Evolutionary conservation across 2,113 vertebrate genomes (phyloP).

Genomic region (Anhinga anhinga): DNA sequence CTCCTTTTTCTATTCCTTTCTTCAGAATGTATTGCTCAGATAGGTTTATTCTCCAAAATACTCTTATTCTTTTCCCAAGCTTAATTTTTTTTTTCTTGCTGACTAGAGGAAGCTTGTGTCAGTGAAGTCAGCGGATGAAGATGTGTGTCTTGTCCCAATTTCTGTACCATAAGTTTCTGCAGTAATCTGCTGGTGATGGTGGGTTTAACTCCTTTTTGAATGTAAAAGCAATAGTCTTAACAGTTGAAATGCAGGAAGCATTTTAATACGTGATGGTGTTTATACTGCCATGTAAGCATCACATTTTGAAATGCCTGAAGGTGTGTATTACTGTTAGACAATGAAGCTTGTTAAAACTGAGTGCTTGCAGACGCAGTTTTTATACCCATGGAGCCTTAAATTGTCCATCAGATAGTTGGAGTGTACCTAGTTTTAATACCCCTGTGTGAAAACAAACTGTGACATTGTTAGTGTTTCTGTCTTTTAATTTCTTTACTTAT

Average conservation of each 20-base stretch:
- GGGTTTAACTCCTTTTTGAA: background rate
- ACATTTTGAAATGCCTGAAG: background rate
- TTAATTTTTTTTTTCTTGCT: background rate
- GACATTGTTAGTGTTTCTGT: background rate
- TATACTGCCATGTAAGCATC: background rate
- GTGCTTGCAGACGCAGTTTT: background rate
- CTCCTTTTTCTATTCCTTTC: background rate
- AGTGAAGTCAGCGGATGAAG: background rate
- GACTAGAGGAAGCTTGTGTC: background rate
- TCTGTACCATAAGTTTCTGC: background rate
- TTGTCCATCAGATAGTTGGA: background rate
- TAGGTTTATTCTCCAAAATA: background rate
- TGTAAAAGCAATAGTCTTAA: background rate
- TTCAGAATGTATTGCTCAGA: background rate
- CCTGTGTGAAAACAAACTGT: background rate
- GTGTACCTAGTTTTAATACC: background rate
- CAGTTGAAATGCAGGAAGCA: background rate
- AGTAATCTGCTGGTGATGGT: background rate
- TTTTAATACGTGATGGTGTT: background rate
- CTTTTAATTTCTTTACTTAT: background rate
- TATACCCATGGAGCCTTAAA: background rate
- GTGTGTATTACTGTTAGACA: background rate
- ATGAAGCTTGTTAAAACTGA: background rate
- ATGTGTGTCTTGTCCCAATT: rapidly evolving
- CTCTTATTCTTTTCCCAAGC: rapidly evolving